Conservation (phyloP, 2,888 invertebrate genomes). For the Epistrophella euchroma region DNA sequence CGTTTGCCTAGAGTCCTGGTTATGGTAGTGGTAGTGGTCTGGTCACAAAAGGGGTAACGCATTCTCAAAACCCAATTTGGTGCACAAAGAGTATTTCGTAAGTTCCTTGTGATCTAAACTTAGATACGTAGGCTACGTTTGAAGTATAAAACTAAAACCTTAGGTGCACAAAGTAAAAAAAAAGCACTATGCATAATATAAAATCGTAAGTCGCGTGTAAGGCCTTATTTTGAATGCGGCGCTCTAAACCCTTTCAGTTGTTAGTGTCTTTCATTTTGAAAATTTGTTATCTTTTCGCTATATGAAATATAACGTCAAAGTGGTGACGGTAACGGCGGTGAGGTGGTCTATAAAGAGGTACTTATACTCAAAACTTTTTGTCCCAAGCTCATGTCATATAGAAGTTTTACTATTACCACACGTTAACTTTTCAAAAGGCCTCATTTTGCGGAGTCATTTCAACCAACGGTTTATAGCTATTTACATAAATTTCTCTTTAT, state of each 20-base stretch:
- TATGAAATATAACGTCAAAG: conserved; percentile 20
- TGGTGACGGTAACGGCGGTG: neutral
- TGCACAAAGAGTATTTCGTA: conserved; percentile 30
- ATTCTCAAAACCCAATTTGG: conserved; percentile 4
- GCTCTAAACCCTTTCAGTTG: conserved; percentile 4
- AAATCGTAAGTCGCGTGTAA: conserved; percentile 38
- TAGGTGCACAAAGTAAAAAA: conserved; percentile 51
- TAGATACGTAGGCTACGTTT: neutral
- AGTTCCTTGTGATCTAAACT: neutral
- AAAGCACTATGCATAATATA: conserved; percentile 63
- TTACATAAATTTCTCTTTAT: conserved; percentile 69
- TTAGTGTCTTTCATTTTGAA: conserved; percentile 42
- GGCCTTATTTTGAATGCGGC: conserved; percentile 42
- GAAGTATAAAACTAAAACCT: conserved; percentile 3
- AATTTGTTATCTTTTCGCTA: conserved; percentile 53
- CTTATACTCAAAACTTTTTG: conserved; percentile 10
- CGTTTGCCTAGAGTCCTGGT: neutral
- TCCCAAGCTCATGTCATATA: conserved; percentile 29
- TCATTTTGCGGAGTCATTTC: conserved; percentile 11
- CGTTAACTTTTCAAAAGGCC: conserved; percentile 52
- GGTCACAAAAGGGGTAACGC: conserved; percentile 39
- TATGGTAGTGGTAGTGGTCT: neutral
- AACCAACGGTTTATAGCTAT: conserved; percentile 45
- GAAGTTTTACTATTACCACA: conserved; percentile 60
- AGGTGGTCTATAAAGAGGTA: neutral